Conservation (phyloP, 1,140 invertebrate species). For the Euura saliciscinereae region DNA sequence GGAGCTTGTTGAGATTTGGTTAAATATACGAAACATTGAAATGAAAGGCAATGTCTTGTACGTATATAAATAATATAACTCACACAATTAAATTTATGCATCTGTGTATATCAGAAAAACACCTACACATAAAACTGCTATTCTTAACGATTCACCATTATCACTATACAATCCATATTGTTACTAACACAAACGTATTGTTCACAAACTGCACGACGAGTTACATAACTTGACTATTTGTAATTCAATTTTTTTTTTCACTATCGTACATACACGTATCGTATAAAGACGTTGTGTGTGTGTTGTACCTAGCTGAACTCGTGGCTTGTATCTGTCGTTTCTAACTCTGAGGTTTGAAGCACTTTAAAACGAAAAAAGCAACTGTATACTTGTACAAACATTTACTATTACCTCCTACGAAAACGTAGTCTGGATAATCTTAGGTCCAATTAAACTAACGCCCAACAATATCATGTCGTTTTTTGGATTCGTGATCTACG, state of each 20-base stretch:
- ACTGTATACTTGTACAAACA: not conserved
- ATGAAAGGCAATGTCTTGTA: too few relatives aligned
- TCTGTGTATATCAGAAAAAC: too few relatives aligned
- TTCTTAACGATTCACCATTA: too few relatives aligned
- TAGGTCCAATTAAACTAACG: not conserved
- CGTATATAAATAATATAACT: too few relatives aligned
- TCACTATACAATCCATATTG: not conserved
- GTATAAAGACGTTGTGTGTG: not conserved
- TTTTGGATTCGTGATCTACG: too few relatives aligned
- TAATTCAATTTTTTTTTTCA: not conserved
- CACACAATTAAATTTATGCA: too few relatives aligned
- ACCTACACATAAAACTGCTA: too few relatives aligned
- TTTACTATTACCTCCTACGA: not conserved
- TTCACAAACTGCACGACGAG: not conserved
- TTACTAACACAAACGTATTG: not conserved
- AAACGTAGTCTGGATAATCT: constrained; percentile 1
- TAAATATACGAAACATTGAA: too few relatives aligned
- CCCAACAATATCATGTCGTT: too few relatives aligned
- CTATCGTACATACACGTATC: not conserved
- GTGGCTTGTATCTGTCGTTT: not conserved
- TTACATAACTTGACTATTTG: not conserved
- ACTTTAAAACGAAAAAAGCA: too few relatives aligned
- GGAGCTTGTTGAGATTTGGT: too few relatives aligned
- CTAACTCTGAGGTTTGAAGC: not conserved
- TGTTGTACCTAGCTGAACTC: not conserved